Percentiles rank a stretch among this genome's conserved stretches.
These are phyloP conservation scores for Datnioides undecimradiatus DNA, from an alignment of 2,113 vertebrate genomes.

Conservation along the genomic window DNA sequence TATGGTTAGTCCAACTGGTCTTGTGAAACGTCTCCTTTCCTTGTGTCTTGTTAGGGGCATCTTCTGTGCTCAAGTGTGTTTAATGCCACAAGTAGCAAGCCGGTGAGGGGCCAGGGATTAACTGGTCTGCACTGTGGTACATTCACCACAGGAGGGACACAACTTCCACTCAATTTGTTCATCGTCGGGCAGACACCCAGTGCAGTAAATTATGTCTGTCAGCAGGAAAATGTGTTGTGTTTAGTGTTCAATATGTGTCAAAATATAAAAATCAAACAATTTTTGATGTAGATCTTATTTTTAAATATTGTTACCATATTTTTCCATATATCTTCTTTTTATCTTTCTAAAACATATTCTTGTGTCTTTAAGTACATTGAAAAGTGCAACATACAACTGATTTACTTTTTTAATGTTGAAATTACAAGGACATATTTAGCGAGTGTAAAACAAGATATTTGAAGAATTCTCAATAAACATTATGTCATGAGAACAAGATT, in stretches of 20 bases:
- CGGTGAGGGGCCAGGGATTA: not conserved
- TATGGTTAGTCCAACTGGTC: not conserved
- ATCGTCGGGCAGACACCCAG: not conserved
- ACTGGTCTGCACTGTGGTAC: slow-evolving; percentile 41
- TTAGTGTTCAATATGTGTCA: not conserved
- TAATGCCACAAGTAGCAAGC: too few relatives aligned
- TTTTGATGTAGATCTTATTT: too few relatives aligned
- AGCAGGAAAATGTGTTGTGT: not conserved
- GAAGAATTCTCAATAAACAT: not conserved
- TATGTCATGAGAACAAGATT: not conserved
- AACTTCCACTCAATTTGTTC: not conserved
- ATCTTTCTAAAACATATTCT: not conserved
- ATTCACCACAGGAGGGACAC: slow-evolving; percentile 73
- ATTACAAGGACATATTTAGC: not conserved
- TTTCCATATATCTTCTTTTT: not conserved
- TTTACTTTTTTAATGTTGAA: not conserved
- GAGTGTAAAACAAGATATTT: not conserved
- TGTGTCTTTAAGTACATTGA: not conserved
- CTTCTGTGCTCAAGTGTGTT: not conserved
- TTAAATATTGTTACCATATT: not conserved
- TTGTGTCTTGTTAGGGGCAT: slow-evolving; percentile 1
- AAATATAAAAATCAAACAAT: too few relatives aligned
- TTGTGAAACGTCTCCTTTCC: not conserved
- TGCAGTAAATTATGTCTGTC: not conserved
- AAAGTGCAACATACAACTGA: not conserved